These are phyloP conservation scores for Neodiprion pinetum DNA, from an alignment of 1,140 invertebrate species.

Conservation along the genomic window DNA sequence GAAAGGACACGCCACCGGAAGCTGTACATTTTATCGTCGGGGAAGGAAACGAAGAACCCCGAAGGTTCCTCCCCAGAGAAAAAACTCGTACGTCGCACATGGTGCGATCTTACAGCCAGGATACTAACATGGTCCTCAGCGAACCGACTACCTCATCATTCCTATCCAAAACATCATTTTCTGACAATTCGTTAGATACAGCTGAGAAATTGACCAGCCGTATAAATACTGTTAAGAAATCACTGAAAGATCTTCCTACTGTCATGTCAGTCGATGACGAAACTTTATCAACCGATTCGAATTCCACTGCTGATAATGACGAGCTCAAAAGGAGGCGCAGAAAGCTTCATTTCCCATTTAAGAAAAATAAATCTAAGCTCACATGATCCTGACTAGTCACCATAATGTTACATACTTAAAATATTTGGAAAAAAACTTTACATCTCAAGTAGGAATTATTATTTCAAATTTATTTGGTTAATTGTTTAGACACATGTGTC, in stretches of 20 bases:
- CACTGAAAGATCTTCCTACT: constrained; percentile 45
- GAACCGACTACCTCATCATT: constrained; percentile 41
- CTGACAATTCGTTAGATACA: constrained; percentile 58
- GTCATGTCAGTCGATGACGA: constrained; percentile 57
- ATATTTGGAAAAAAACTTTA: not conserved
- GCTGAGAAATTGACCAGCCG: constrained; percentile 26
- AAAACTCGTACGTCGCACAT: constrained; percentile 32
- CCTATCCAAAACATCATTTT: constrained; percentile 57
- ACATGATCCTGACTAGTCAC: constrained; percentile 47
- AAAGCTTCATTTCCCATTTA: constrained; percentile 59
- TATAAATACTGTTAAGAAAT: constrained; percentile 32
- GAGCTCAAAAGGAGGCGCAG: constrained; percentile 55
- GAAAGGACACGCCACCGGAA: constrained; percentile 56
- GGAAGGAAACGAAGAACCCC: constrained; percentile 36
- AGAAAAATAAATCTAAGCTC: constrained; percentile 55
- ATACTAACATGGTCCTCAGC: constrained; percentile 49
- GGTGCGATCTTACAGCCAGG: constrained; percentile 54
- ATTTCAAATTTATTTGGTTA: not conserved
- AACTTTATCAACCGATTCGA: constrained; percentile 63
- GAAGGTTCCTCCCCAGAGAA: constrained; percentile 27
- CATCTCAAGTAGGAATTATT: not conserved
- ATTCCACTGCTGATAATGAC: constrained; percentile 62
- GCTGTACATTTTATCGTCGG: constrained; percentile 53
- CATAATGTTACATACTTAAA: not conserved
- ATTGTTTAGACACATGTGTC: not conserved